Conservation (phyloP, 2,888 invertebrate genomes). For the Acleris emargana region DNA sequence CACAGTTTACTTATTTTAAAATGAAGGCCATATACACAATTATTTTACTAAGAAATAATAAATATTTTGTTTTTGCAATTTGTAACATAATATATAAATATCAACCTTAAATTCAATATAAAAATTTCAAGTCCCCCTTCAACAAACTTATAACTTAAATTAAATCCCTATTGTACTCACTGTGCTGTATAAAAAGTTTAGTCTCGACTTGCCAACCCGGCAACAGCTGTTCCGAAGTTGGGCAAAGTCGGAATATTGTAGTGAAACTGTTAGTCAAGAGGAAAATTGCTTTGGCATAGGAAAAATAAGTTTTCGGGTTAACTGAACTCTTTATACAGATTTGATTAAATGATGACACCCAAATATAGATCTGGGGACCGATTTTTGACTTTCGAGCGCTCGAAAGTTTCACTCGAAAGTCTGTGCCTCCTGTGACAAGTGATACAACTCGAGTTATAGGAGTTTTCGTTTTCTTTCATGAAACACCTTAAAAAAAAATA, state of each 20-base stretch:
- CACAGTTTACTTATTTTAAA: too few species aligned
- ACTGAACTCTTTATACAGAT: conserved; percentile 3
- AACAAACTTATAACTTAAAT: not conserved
- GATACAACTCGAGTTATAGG: too few species aligned
- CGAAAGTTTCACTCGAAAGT: too few species aligned
- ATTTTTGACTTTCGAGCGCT: too few species aligned
- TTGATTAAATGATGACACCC: not conserved
- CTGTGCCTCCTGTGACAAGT: too few species aligned
- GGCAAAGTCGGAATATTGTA: conserved; percentile 31
- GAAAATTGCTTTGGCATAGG: conserved; percentile 25
- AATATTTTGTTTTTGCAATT: too few species aligned
- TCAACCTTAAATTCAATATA: not conserved
- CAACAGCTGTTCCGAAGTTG: conserved; percentile 32
- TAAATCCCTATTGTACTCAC: conserved; percentile 23
- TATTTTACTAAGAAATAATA: too few species aligned
- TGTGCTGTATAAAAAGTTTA: conserved; percentile 28
- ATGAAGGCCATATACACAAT: too few species aligned
- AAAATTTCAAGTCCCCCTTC: not conserved
- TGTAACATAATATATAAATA: too few species aligned
- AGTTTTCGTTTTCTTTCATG: too few species aligned
- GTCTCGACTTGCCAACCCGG: conserved; percentile 11
- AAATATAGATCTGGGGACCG: too few species aligned
- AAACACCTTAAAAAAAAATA: too few species aligned
- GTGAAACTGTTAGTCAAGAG: conserved; percentile 28
- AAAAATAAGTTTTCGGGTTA: conserved; percentile 21